Percentiles rank a stretch among this genome's conserved stretches.
Conservation (phyloP, 2,888 invertebrate genomes). For the Nomada hirtipes region DNA sequence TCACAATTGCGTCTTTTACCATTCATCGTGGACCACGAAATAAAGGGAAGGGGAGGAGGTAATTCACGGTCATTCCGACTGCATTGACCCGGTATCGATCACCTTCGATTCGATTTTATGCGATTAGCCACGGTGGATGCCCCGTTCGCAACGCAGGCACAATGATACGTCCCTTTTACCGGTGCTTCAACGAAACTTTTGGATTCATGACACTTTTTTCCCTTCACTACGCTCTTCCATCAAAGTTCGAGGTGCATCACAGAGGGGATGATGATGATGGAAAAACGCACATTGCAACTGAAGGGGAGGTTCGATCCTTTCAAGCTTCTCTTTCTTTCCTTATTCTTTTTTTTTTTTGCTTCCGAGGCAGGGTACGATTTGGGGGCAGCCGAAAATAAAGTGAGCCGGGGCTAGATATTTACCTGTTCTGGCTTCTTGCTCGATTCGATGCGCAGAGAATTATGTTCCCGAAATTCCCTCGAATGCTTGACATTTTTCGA, state of each 20-base stretch:
- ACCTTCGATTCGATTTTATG: conserved; percentile 76
- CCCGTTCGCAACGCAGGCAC: conserved; percentile 24
- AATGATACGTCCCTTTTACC: conserved; percentile 38
- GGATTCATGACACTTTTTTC: conserved; percentile 74
- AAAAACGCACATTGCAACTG: background rate
- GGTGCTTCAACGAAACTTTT: conserved; percentile 55
- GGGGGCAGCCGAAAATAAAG: conserved; percentile 3
- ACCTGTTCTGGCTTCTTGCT: background rate
- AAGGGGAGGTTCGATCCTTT: conserved; percentile 9
- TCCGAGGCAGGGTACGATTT: conserved; percentile 26
- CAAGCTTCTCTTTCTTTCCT: background rate
- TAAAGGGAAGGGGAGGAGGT: conserved; percentile 43
- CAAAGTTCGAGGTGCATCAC: conserved; percentile 38
- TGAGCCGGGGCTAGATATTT: conserved; percentile 15
- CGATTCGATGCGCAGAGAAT: conserved; percentile 18
- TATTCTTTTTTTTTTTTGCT: no score
- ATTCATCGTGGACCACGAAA: conserved; percentile 30
- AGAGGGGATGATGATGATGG: conserved; percentile 33
- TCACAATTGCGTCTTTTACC: conserved; percentile 32
- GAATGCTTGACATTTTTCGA: no score
- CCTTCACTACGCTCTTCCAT: conserved; percentile 25
- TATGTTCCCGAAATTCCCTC: background rate
- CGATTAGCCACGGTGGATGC: conserved; percentile 72
- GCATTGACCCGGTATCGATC: conserved; percentile 74
- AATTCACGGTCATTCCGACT: conserved; percentile 68